Evolutionary conservation across 2,888 invertebrate species (phyloP).

Genomic region (Elaeidobius kamerunicus): DNA sequence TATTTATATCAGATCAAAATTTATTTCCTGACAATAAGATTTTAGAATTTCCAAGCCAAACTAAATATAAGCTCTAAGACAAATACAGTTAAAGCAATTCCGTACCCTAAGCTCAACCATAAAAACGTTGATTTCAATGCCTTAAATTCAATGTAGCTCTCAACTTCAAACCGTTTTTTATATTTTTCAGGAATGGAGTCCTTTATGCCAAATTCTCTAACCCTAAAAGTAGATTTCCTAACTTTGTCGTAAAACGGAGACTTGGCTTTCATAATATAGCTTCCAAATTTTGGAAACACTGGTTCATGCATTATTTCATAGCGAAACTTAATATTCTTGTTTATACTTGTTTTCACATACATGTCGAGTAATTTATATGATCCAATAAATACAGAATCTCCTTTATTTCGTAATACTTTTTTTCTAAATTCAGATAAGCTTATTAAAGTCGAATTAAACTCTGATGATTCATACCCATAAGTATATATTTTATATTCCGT

Average conservation of each 20-base stretch:
- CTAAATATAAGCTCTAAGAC: too few species aligned
- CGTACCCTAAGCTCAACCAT: too few species aligned
- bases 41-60: too few species aligned
- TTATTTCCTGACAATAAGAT: too few species aligned
- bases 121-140: too few species aligned
- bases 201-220: constrained; percentile 1
- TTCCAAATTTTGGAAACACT: constrained; percentile 4
- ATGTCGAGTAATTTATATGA: constrained; percentile 9
- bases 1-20: too few species aligned
- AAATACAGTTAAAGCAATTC: too few species aligned
- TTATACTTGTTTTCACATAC: not conserved
- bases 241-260: constrained; percentile 1
- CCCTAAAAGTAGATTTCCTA: not conserved
- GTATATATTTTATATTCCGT: constrained; percentile 5
- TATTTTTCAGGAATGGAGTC: too few species aligned
- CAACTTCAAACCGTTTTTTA: too few species aligned
- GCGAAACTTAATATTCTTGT: not conserved
- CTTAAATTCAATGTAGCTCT: too few species aligned
- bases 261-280: constrained; percentile 2
- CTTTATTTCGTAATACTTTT: constrained; percentile 5
- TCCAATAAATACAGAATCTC: constrained; percentile 4
- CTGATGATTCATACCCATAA: not conserved
- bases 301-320: constrained; percentile 5
- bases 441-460: not conserved
- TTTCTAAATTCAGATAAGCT: not conserved